Evolutionary conservation across 2,113 vertebrate genomes (phyloP).

Genomic region (Alethe castanea): DNA sequence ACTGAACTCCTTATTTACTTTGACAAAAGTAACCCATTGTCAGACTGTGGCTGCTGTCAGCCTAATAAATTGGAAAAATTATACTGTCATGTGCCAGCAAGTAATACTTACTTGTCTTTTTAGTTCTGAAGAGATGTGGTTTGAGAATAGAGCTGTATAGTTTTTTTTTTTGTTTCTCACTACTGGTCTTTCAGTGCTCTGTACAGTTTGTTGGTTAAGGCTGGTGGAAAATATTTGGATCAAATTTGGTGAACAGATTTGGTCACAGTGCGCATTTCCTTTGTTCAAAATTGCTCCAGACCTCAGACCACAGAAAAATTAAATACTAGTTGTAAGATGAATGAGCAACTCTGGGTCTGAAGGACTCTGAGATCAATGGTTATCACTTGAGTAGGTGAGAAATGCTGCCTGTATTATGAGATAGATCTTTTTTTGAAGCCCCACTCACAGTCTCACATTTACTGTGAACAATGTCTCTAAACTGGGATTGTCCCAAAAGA

Average conservation of each 20-base stretch:
- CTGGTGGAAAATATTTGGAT: background rate
- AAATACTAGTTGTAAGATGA: background rate
- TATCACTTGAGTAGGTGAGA: background rate
- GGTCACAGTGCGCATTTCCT: background rate
- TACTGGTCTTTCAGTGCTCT: background rate
- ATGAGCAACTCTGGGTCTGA: background rate
- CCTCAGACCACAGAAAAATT: background rate
- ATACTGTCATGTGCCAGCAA: background rate
- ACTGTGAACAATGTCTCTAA: background rate
- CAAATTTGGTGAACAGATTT: background rate
- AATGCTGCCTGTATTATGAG: background rate
- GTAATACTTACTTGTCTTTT: background rate
- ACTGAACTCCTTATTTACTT: background rate
- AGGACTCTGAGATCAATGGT: background rate
- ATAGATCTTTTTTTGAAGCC: background rate
- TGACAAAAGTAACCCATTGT: background rate
- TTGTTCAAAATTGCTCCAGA: background rate
- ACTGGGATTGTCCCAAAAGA: background rate
- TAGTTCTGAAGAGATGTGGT: background rate
- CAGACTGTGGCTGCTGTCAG: background rate
- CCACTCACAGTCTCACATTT: background rate
- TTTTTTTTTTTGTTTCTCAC: background rate
- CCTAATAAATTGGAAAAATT: background rate
- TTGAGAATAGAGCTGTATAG: background rate
- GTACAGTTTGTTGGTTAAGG: background rate